Evolutionary conservation across 37 sponge, comb jelly and placozoan species (phyloP).

Genomic region (Tethya wilhelma): DNA sequence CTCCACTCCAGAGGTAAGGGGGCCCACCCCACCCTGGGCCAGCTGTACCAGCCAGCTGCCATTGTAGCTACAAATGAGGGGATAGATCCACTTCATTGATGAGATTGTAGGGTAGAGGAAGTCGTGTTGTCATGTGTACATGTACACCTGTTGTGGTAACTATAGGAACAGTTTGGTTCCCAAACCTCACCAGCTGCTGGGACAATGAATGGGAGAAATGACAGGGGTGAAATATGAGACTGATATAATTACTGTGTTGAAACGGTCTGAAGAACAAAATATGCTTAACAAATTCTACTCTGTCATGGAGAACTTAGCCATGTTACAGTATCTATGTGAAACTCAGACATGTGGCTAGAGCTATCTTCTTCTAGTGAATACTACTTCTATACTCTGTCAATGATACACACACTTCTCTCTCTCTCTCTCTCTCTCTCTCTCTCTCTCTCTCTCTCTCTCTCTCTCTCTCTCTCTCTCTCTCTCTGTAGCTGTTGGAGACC

Average conservation of each 20-base stretch:
- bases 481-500: conserved; percentile 47
- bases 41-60: not conserved
- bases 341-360: too few relatives aligned
- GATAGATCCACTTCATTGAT: not conserved
- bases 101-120: not conserved
- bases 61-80: not conserved
- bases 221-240: too few relatives aligned
- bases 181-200: too few relatives aligned
- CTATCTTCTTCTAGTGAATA: not conserved
- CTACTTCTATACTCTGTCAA: not conserved
- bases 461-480: not conserved
- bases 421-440: not conserved
- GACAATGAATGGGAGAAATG: too few relatives aligned
- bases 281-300: too few relatives aligned
- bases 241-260: too few relatives aligned
- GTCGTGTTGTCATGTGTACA: not conserved
- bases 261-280: too few relatives aligned
- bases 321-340: too few relatives aligned
- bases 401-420: not conserved
- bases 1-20: conserved; percentile 61
- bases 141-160: not conserved
- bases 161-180: not conserved
- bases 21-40: not conserved
- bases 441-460: not conserved
- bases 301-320: too few relatives aligned